Evolutionary conservation across 2,797 vertebrate genomes (phyloP).

Genomic region (Notoglanidium macrostoma): DNA sequence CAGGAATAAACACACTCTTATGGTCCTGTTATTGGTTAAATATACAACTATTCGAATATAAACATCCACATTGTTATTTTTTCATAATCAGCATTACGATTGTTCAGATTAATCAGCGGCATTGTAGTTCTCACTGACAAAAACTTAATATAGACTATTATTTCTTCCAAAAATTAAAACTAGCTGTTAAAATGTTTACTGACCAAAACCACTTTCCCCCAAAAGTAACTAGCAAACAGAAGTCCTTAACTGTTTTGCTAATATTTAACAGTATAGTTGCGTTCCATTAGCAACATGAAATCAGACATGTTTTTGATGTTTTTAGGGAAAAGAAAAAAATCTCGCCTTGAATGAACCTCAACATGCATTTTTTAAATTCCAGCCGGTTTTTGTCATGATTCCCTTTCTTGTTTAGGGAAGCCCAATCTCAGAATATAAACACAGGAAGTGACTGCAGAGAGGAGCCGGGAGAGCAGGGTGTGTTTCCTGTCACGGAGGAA

Average conservation of each 20-base stretch:
- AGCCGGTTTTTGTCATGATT: background rate
- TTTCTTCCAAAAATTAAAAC: background rate
- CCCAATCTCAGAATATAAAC: conserved; percentile 29
- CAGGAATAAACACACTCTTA: background rate
- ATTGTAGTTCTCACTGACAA: background rate
- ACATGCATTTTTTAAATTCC: conserved; percentile 31
- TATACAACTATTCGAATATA: background rate
- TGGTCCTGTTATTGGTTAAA: background rate
- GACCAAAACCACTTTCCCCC: background rate
- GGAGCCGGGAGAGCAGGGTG: conserved; percentile 18
- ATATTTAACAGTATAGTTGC: background rate
- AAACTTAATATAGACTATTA: background rate
- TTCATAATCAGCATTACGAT: background rate
- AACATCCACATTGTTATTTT: background rate
- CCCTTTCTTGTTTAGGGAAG: conserved; percentile 38
- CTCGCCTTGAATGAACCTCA: background rate
- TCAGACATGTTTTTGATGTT: background rate
- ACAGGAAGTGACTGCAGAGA: conserved; percentile 43
- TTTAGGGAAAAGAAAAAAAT: background rate
- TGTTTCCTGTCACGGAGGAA: conserved; percentile 56
- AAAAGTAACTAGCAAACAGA: background rate
- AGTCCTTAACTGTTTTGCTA: background rate
- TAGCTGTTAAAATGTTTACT: background rate
- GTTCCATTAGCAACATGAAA: background rate
- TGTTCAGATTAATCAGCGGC: too few relatives aligned